phyloP scores from a whole-genome alignment of 2,113 vertebrate species.

The Apteryx owenii region DNA sequence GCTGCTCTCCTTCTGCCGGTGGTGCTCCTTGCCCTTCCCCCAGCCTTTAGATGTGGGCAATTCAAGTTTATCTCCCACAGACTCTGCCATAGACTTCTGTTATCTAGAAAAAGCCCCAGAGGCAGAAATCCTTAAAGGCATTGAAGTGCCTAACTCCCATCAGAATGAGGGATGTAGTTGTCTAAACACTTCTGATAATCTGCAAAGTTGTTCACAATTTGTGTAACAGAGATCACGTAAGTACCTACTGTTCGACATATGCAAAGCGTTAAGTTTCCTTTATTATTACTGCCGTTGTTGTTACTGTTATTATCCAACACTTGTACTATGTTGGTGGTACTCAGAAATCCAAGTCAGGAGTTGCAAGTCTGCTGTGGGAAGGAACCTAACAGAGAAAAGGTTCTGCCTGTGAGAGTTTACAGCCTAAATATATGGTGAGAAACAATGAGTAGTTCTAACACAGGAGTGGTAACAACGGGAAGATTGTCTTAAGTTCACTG shows the following conservation, averaged over 20 bases:
- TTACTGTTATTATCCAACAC: background rate
- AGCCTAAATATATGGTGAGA: background rate
- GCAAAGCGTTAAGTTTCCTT: background rate
- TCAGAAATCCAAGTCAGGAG: background rate
- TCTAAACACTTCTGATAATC: conserved; percentile 58
- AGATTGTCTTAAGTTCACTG: background rate
- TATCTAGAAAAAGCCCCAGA: conserved; percentile 50
- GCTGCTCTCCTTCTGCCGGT: background rate
- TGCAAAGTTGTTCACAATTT: conserved; percentile 51
- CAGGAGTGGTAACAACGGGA: background rate
- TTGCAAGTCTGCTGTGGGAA: background rate
- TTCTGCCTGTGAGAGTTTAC: background rate
- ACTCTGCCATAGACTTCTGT: conserved; percentile 34
- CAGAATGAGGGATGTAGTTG: conserved; percentile 62
- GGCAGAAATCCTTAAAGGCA: conserved; percentile 62
- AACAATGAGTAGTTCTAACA: background rate
- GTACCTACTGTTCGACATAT: background rate
- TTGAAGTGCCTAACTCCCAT: conserved; percentile 64
- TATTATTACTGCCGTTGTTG: background rate
- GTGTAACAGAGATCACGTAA: conserved; percentile 48
- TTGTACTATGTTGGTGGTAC: no score
- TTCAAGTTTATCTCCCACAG: conserved; percentile 61
- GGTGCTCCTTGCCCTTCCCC: conserved; percentile 24
- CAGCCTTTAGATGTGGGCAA: conserved; percentile 49
- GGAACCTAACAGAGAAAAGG: background rate